Base-by-base conservation (phyloP, 2,888 invertebrate species). In the Caenorhabditis angaria region DNA sequence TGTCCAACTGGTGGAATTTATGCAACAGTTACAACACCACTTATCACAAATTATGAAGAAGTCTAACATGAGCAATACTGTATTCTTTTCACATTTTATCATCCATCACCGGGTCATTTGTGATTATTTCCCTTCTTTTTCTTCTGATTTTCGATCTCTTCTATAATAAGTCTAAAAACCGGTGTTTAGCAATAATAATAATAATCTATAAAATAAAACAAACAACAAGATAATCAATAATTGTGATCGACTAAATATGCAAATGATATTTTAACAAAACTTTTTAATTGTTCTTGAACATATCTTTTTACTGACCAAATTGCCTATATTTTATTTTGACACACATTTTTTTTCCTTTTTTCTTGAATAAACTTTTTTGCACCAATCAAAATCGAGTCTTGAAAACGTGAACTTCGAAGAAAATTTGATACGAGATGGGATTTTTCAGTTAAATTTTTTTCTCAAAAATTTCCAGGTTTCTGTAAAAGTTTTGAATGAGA, bases 41-140 rank as follows among this genome's bases (percentile, higher is more conserved):
- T 81, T 32, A 81, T 81, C 67, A 72, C 76, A 10, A 77, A 72
- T 14, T 81, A 75, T 57, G 81, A 81, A 63, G 78, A 79, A 53
- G 78, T 79, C 18, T 77, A 61, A 53, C 4, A 25, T n/a, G n/a
- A n/a, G n/a, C n/a, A n/a, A n/a, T 27, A 27, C 25, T 25, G 10
- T 24, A 24, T 28, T 48, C 32, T 29, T 56, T 6, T 29, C 22
- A 8, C 28, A 24, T 60, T 10, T 28, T 50, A 14, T 60, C 8
- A 20, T 20, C 25, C 14, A 5, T 48, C 3, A 18, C 12, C 51
- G 25, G 22, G 22, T 24, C 35, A 25, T 47, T 41, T 58, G 32
- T 58, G 25, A 27, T 47, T 41, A 32, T 35, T 25, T 10, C 41
- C 22, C 58, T 25, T 47, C 25, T 50, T 32, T 41, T 32, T 41